A percentile compares a stretch with the other conserved stretches of the same genome.
Evolutionary conservation across 2,797 vertebrate species (phyloP).

Genomic region (Leuciscus waleckii): DNA sequence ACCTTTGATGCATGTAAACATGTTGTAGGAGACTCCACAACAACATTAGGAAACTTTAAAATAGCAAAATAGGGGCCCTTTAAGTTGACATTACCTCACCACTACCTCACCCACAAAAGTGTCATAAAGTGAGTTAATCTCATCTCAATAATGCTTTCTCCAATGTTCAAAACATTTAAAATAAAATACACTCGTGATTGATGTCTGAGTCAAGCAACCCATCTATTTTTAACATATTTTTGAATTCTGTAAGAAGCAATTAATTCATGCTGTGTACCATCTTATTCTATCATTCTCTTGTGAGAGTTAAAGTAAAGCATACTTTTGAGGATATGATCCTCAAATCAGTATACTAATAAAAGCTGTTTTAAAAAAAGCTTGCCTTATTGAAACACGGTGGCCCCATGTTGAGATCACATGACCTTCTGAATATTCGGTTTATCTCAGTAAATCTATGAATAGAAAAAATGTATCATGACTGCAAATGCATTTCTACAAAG

Average conservation of each 20-base stretch:
- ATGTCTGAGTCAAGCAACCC: background rate
- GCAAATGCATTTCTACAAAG: background rate
- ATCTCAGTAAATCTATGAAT: background rate
- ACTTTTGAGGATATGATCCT: background rate
- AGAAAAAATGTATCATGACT: background rate
- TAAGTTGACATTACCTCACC: background rate
- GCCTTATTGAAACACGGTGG: background rate
- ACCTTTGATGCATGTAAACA: too few species aligned
- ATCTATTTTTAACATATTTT: background rate
- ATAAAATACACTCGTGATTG: background rate
- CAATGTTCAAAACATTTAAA: conserved; percentile 5
- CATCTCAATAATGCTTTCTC: background rate
- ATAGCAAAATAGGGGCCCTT: too few species aligned
- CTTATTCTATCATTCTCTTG: background rate
- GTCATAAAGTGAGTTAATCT: background rate
- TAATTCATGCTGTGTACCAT: background rate
- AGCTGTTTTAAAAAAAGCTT: too few species aligned
- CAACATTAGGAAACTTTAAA: too few species aligned
- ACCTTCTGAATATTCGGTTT: background rate
- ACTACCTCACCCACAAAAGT: background rate
- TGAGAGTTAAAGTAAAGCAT: background rate
- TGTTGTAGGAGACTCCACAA: too few species aligned
- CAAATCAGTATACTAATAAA: background rate
- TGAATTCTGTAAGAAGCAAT: background rate
- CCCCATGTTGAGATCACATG: background rate